Percentiles rank a stretch among this genome's conserved stretches.
These are phyloP conservation scores for Cervus canadensis DNA, from an alignment of 2,113 vertebrate genomes.

Conservation along the genomic window DNA sequence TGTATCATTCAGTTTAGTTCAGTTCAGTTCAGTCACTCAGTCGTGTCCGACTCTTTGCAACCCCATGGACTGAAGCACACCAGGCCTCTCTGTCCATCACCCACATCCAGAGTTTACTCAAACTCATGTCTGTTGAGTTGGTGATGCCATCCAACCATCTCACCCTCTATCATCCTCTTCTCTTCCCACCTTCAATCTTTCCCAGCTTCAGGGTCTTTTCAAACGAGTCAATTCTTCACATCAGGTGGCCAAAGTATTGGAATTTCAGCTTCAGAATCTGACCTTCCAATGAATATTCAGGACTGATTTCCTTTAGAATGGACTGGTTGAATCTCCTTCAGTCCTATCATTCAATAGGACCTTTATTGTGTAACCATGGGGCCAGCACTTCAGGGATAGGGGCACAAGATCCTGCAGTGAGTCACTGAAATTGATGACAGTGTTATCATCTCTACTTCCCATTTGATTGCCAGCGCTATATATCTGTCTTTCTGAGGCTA, in stretches of 20 bases:
- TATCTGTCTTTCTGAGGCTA: not conserved
- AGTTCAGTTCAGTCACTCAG: not conserved
- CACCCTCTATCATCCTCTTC: not conserved
- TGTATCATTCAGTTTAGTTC: not conserved
- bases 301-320: not conserved
- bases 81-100: not conserved
- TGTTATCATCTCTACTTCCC: not conserved
- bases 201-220: not conserved
- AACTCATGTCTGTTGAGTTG: rapidly evolving
- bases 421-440: not conserved
- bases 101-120: not conserved
- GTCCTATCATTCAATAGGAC: not conserved
- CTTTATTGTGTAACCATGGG: not conserved
- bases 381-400: not conserved
- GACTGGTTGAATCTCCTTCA: not conserved
- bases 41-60: not conserved
- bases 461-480: not conserved
- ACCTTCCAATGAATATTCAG: not conserved
- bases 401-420: not conserved
- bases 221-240: rapidly evolving
- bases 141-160: not conserved
- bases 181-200: not conserved
- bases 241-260: not conserved
- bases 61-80: not conserved
- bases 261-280: not conserved